Evolutionary conservation across 1,140 invertebrate genomes (phyloP).

Genomic region (Brachionus calyciflorus): DNA sequence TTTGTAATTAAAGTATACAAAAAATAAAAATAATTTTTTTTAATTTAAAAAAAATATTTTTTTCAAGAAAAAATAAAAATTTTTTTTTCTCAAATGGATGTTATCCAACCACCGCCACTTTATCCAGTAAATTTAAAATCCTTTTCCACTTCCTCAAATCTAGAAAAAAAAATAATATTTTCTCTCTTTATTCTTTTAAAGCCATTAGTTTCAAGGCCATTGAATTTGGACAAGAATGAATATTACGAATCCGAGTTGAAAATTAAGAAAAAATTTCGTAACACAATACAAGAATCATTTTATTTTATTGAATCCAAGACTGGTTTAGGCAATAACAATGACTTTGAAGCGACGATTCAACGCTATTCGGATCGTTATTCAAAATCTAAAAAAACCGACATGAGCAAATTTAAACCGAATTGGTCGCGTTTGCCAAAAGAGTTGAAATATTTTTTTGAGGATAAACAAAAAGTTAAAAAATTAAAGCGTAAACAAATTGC

Average conservation of each 20-base stretch:
- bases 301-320: constrained; percentile 1
- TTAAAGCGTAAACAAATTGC: neutral
- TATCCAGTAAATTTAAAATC: constrained; percentile 10
- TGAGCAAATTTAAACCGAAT: constrained; percentile 9
- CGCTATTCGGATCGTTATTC: constrained; percentile 46
- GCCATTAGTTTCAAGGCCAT: neutral
- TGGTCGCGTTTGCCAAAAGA: constrained; percentile 38
- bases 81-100: constrained; percentile 19
- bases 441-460: constrained; percentile 33
- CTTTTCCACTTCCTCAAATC: neutral
- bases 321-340: neutral
- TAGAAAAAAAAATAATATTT: neutral
- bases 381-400: constrained; percentile 17
- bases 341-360: constrained; percentile 10
- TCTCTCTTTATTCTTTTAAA: neutral
- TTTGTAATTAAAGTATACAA: too few relatives aligned
- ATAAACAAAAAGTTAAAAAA: neutral
- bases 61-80: too few relatives aligned
- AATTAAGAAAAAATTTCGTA: constrained; percentile 11
- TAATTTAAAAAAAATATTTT: too few relatives aligned
- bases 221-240: constrained; percentile 31
- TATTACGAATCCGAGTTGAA: neutral
- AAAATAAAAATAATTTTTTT: too few relatives aligned
- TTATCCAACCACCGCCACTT: constrained; percentile 33
- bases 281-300: neutral